These are phyloP conservation scores for Platygyra sinensis DNA, from an alignment of 64 coral and sea anemone species.

Conservation along the genomic window DNA sequence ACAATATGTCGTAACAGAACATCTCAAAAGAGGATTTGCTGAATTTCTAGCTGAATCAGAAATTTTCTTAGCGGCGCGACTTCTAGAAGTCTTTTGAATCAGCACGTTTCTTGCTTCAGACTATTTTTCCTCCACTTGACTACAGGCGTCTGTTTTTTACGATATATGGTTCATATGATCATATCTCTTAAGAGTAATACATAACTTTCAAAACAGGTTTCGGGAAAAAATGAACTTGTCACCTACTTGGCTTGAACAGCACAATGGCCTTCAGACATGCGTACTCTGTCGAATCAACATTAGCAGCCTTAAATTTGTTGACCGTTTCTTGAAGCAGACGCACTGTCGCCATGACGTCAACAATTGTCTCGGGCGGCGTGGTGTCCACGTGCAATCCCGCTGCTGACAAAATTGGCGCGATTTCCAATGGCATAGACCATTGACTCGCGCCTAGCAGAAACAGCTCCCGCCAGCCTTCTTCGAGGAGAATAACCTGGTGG, in stretches of 20 bases:
- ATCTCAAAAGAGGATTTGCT: too few species aligned
- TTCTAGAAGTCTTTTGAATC: too few species aligned
- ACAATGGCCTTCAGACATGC: slow-evolving; percentile 94
- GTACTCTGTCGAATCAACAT: slow-evolving; percentile 82
- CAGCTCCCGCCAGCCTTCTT: slow-evolving; percentile 89
- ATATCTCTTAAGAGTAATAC: too few species aligned
- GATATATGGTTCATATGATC: too few species aligned
- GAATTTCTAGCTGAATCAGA: too few species aligned
- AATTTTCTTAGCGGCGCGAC: too few species aligned
- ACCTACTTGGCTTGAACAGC: slow-evolving; percentile 91
- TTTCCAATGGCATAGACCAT: slow-evolving; percentile 94
- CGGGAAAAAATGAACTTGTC: neutral
- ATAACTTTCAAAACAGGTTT: neutral
- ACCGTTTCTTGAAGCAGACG: slow-evolving; percentile 87
- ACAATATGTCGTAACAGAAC: too few species aligned
- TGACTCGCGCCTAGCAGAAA: slow-evolving; percentile 88
- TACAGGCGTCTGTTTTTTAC: too few species aligned
- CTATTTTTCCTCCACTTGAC: too few species aligned
- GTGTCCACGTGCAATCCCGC: slow-evolving; percentile 89
- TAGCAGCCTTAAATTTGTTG: slow-evolving; percentile 77
- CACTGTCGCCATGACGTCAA: slow-evolving; percentile 90
- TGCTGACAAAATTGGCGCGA: slow-evolving; percentile 89
- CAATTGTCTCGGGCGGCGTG: slow-evolving; percentile 89
- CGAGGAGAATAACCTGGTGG: slow-evolving; percentile 74
- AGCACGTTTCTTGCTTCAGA: too few species aligned